Evolutionary conservation across 2,888 invertebrate genomes (phyloP), one percentile per base, ranked within the genome.

Genomic region (Temnothorax rugatulus): DNA sequence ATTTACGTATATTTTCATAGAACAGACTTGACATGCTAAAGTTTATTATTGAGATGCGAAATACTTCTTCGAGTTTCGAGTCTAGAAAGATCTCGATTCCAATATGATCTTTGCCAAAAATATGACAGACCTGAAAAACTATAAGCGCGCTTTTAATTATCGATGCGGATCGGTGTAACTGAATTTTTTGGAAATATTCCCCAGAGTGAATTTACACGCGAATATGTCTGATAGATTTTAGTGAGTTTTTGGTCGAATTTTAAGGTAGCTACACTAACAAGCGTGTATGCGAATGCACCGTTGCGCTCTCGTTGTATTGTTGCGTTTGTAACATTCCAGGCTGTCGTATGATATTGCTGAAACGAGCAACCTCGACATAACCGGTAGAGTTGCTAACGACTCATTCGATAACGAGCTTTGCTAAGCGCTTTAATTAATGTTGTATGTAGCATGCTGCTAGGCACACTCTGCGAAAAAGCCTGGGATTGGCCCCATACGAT

Each of bases 341-440:
- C 47, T 81, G 54, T 68, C 61, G 54, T 52, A 66, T 57, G 71
- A 84, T 85, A 85, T 64, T 79, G 69, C 77, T 66, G 84, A 79
- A 89, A 84, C 68, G 82, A 82, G 66, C 38, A 63, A 15, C 79
- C 76, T 84, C 74, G 88, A 59, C 68, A 68, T 68, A 85, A 79
- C 63, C 71, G 73, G 84, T 74, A 75, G 87, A 88, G 84, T 88
- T 88, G 76, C 84, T 83, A 91, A 88, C 86, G 87, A 91, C 87
- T 90, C 85, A 86, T 84, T 85, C 85, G 79, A 82, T 89, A 91
- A 91, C 89, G 89, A 91, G 90, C 84, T 91, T 88, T 85, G 77
- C 87, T 87, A 89, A 90, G 87, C 88, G 88, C 84, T 89, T 89
- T 91, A 91, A 91, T 91, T 91, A 91, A 89, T 84, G 84, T 85